Conservation (phyloP, 2,113 vertebrate genomes). For the Rhinolophus sinicus region DNA sequence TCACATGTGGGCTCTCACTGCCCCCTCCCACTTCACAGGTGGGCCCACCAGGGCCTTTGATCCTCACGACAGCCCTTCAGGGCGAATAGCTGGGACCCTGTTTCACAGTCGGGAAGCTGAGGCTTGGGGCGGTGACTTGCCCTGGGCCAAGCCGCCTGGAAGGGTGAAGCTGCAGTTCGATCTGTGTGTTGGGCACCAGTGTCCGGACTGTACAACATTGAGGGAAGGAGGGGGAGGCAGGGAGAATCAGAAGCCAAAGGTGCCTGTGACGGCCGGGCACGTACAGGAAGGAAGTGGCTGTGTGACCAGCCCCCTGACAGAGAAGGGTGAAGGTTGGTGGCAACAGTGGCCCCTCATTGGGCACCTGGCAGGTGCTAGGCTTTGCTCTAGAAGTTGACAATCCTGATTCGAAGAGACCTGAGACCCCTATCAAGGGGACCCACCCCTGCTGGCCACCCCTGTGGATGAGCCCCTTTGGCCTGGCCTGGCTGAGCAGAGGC, state of each 20-base stretch:
- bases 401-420: not conserved
- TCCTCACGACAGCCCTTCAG: not conserved
- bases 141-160: accelerated
- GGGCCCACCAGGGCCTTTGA: accelerated
- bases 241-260: accelerated
- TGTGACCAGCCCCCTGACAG: not conserved
- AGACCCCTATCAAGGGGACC: not conserved
- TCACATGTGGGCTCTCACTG: accelerated
- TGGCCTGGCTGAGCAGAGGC: not conserved
- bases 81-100: not conserved
- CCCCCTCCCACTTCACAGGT: not conserved
- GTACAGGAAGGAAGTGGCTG: accelerated
- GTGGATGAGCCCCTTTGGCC: not conserved
- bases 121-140: not conserved
- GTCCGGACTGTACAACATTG: accelerated
- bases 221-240: not conserved
- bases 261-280: accelerated
- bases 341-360: not conserved
- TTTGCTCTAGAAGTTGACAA: not conserved
- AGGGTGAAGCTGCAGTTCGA: not conserved
- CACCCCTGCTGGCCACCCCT: accelerated
- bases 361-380: accelerated
- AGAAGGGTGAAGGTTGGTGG: not conserved
- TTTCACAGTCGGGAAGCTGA: not conserved
- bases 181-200: not conserved